A percentile compares a stretch with the other conserved stretches of the same genome.
Conservation (phyloP, 2,797 vertebrate species). For the Melanotaenia boesemani region DNA sequence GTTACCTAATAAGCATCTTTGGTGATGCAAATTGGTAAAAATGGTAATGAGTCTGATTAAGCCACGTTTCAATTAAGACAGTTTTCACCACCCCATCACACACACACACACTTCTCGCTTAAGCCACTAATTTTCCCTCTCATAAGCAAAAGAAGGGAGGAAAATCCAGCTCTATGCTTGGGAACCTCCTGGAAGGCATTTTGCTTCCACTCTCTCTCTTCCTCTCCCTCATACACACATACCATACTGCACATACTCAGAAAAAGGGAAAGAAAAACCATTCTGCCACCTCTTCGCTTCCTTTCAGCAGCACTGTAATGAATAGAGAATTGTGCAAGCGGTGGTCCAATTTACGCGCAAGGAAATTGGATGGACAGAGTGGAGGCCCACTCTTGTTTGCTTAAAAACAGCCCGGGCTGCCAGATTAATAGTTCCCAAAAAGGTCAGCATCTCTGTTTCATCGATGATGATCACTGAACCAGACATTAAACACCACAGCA, state of each 20-base stretch:
- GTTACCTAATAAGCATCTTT: slow-evolving; percentile 99
- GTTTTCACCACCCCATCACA: slow-evolving; percentile 75
- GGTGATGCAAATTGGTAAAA: slow-evolving; percentile 99
- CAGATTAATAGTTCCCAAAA: slow-evolving; percentile 92
- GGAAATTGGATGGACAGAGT: slow-evolving; percentile 91
- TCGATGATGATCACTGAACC: slow-evolving; percentile 82
- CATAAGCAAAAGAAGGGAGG: slow-evolving; percentile 59
- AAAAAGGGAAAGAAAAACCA: slow-evolving; percentile 80
- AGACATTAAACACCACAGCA: slow-evolving; percentile 82
- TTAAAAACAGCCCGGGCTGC: slow-evolving; percentile 90
- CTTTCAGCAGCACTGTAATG: slow-evolving; percentile 93
- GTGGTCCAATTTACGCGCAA: slow-evolving; percentile 92
- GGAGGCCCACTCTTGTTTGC: slow-evolving; percentile 89
- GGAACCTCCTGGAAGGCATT: slow-evolving; percentile 87
- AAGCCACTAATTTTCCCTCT: slow-evolving; percentile 40
- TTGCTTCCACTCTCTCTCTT: slow-evolving; percentile 39
- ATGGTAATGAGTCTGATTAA: slow-evolving; percentile 99
- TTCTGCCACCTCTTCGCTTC: slow-evolving; percentile 92
- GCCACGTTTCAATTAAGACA: slow-evolving; percentile 98
- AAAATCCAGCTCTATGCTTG: slow-evolving; percentile 75
- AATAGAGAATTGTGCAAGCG: slow-evolving; percentile 95
- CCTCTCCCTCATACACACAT: slow-evolving; percentile 37
- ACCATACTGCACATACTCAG: slow-evolving; percentile 44
- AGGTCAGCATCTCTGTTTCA: slow-evolving; percentile 89
- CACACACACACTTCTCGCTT: background rate